Base-by-base conservation (phyloP, 92 coral and sea anemone genomes). In the Phenganax stokvisi region DNA sequence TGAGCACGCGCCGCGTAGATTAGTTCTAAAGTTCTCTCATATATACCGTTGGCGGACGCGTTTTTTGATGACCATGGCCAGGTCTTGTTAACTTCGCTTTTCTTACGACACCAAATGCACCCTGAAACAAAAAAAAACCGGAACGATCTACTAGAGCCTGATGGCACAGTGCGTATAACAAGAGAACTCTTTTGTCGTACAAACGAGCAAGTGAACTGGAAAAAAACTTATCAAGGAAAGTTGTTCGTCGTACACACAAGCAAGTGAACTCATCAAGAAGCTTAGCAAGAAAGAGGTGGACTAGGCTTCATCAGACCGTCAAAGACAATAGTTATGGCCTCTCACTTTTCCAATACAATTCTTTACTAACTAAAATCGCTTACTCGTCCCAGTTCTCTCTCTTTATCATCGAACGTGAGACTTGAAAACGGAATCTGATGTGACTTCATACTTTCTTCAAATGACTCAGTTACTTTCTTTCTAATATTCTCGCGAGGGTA, bases 41-140 rank as follows among this genome's bases (percentile, higher is more conserved):
- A 4, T 13, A 15, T 54, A 79, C 74, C 25, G n/a, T 56, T 7
- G 55, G 71, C 25, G 66, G 9, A 12, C 56, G 58, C 12, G 57
- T 56, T 27, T 61, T 52, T 16, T 20, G 37, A 57, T 60, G 65
- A 28, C 54, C 82, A 56, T 78, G 70, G 2, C 57, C 69, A 10
- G 72, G 71, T 52, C 79, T 88, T 15, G 52, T 25, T 56, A 89
- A 37, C 29, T 66, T 54, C 8, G 87, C 92, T 57, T 60, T 76
- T 15, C 87, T 57, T 62, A 89, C 92, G 52, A 78, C 80, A 4
- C 92, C 92, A 80, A 89, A 89, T 53, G 87, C 87, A 25, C 92
- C 92, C 92, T 89, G 63, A n/a, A 70, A 80, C 3, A 81, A 30
- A 64, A 53, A n/a, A 16, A 80, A 73, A 0, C 61, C 54, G 72